These are phyloP conservation scores for Sebastes diaconus DNA, from an alignment of 2,797 vertebrate genomes.

Conservation along the genomic window DNA sequence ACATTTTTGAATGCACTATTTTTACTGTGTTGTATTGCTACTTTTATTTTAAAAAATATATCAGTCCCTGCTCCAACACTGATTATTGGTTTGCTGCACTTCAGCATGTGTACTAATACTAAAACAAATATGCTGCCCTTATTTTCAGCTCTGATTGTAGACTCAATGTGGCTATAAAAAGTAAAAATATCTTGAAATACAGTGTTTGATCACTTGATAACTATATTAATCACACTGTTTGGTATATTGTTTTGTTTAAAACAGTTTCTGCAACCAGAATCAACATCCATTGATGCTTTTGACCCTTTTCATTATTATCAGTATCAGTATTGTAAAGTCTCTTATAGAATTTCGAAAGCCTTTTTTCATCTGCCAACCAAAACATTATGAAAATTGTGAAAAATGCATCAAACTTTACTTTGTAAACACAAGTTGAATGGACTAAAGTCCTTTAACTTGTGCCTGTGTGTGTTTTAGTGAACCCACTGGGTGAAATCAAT, in stretches of 20 bases:
- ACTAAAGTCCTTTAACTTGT: not conserved
- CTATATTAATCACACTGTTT: not conserved
- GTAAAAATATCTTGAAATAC: not conserved
- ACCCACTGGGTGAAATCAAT: constrained; percentile 23
- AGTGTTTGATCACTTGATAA: not conserved
- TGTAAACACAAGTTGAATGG: not conserved
- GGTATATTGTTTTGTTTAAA: too few relatives aligned
- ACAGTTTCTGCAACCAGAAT: not conserved
- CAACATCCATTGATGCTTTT: not conserved
- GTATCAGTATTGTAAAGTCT: not conserved
- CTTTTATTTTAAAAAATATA: not conserved
- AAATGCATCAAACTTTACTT: not conserved
- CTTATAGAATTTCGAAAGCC: not conserved
- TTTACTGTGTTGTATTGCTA: not conserved
- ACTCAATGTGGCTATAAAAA: not conserved
- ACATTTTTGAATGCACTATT: not conserved
- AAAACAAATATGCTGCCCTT: not conserved
- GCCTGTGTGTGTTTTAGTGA: not conserved
- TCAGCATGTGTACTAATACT: not conserved
- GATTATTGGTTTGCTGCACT: not conserved
- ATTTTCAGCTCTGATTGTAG: not conserved
- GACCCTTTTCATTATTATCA: not conserved
- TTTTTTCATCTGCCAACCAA: not conserved
- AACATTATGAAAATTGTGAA: not conserved
- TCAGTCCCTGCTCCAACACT: not conserved